Conservation (phyloP, 2,113 vertebrate genomes). For the Saccopteryx bilineata region DNA sequence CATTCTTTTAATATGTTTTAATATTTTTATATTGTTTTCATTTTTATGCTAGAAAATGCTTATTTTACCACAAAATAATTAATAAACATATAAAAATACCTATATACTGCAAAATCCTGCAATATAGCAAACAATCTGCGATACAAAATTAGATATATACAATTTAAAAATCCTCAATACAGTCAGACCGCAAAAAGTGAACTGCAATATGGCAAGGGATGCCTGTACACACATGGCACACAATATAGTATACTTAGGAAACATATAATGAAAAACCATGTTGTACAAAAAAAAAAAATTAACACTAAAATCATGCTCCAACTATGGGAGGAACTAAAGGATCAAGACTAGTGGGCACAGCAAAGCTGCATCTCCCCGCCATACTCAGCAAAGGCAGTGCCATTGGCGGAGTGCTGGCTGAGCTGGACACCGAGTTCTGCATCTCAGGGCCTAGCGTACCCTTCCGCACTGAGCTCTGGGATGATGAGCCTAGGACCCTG, state of each 20-base stretch:
- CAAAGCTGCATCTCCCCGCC: not conserved
- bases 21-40: too few species aligned
- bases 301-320: not conserved
- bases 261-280: not conserved
- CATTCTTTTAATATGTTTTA: too few species aligned
- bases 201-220: too few species aligned
- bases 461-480: too few species aligned
- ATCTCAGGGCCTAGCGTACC: not conserved
- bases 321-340: not conserved
- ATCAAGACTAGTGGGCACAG: not conserved
- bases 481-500: not conserved
- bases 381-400: not conserved
- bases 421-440: not conserved
- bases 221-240: not conserved
- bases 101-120: too few species aligned
- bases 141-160: too few species aligned
- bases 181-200: too few species aligned
- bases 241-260: not conserved
- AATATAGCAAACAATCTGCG: too few species aligned
- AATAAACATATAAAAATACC: too few species aligned
- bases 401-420: not conserved
- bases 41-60: too few species aligned
- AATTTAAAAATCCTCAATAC: too few species aligned
- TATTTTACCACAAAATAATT: too few species aligned
- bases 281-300: not conserved